A percentile compares a stretch with the other conserved stretches of the same genome.
Conservation (phyloP, 2,888 invertebrate genomes). For the Trissolcus japonicus region DNA sequence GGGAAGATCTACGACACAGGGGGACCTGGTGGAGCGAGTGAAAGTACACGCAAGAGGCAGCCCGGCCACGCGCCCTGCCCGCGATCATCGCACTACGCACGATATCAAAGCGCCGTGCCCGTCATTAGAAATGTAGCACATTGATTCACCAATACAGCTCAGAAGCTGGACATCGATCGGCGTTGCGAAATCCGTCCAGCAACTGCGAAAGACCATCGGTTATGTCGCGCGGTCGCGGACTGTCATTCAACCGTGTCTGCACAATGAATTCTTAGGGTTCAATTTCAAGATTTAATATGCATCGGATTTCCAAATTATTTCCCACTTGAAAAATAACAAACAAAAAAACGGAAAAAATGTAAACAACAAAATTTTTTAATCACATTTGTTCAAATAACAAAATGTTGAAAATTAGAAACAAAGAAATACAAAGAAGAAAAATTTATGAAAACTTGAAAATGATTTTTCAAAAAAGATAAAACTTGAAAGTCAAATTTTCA, state of each 20-base stretch:
- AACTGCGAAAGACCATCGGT: constrained; percentile 59
- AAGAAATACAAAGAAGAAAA: not conserved
- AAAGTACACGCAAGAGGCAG: constrained; percentile 44
- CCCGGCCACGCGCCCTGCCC: constrained; percentile 53
- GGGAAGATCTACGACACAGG: constrained; percentile 45
- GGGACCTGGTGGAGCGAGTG: constrained; percentile 39
- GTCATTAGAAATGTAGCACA: constrained; percentile 54
- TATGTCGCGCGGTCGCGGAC: constrained; percentile 59
- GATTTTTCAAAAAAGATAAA: no score
- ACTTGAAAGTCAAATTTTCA: not conserved
- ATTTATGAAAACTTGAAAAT: no score
- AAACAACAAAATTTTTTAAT: not conserved
- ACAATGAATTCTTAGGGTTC: constrained; percentile 20
- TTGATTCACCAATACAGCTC: constrained; percentile 34
- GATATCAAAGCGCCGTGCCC: constrained; percentile 30
- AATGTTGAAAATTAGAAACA: not conserved
- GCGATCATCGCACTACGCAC: constrained; percentile 51
- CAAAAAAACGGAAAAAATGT: not conserved
- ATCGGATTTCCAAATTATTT: not conserved
- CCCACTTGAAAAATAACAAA: not conserved
- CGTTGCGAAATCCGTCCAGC: constrained; percentile 57
- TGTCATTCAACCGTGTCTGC: constrained; percentile 57
- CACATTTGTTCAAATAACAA: not conserved
- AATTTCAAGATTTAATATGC: constrained; percentile 14
- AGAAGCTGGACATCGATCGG: constrained; percentile 43